phyloP scores from a whole-genome alignment of 2,888 invertebrate species.

The Selenia dentaria region DNA sequence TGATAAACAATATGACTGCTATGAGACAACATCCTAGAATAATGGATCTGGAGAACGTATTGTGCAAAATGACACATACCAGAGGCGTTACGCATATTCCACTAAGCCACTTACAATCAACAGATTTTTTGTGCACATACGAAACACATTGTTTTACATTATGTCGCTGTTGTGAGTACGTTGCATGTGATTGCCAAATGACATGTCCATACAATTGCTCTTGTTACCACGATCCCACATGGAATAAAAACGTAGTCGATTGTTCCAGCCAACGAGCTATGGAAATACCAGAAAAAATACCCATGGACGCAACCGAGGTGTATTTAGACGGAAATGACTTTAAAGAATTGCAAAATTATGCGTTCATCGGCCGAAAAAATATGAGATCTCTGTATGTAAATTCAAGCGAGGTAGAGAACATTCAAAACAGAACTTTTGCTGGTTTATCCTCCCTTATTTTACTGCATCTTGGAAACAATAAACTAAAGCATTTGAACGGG shows the following conservation, averaged over 20 bases:
- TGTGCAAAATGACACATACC: conserved; percentile 94
- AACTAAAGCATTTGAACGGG: conserved; percentile 90
- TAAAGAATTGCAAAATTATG: conserved; percentile 93
- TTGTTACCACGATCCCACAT: conserved; percentile 97
- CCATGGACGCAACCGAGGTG: conserved; percentile 97
- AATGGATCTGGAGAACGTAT: conserved; percentile 94
- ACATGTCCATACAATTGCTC: conserved; percentile 97
- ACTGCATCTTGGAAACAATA: conserved; percentile 94
- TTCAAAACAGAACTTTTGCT: conserved; percentile 95
- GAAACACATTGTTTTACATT: conserved; percentile 96
- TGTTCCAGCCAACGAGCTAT: conserved; percentile 91
- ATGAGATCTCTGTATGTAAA: conserved; percentile 94
- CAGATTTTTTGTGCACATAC: conserved; percentile 95
- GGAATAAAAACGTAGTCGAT: conserved; percentile 96
- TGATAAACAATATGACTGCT: conserved; percentile 93
- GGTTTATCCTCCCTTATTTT: conserved; percentile 92
- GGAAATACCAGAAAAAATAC: conserved; percentile 93
- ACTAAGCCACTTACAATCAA: conserved; percentile 89
- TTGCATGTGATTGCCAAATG: conserved; percentile 98
- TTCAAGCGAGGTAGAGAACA: conserved; percentile 91
- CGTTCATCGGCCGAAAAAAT: conserved; percentile 96
- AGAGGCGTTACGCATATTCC: conserved; percentile 91
- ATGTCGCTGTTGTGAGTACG: conserved; percentile 98
- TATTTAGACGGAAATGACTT: conserved; percentile 96
- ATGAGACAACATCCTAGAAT: conserved; percentile 93